Base-by-base conservation (phyloP, 2,888 invertebrate species). In the Stramonita haemastoma region DNA sequence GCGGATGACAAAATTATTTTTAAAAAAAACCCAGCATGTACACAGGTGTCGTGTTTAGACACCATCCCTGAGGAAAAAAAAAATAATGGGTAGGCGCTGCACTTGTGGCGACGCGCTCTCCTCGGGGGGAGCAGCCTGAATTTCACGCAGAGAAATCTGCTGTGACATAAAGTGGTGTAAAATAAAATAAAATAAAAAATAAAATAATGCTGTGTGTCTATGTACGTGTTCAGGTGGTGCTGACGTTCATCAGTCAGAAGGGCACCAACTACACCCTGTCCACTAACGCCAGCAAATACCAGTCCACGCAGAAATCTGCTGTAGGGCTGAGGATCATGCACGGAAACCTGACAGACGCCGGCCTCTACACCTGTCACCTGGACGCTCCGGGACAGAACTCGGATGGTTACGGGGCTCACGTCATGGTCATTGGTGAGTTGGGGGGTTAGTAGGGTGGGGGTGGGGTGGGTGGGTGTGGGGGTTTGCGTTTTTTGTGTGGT, bases 261-360 rank as follows among this genome's bases (percentile, higher is more conserved):
- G 84, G 83, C 66, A 84, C 70, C 29, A 88, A 84, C 29, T 85
- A 84, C 26, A 79, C 90, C 11, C 15, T 89, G 79, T 85, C 90
- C 32, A 87, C 89, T 81, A 89, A 84, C 29, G 46, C 79, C 32
- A 89, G 88, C 77, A 91, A 91, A 86, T 90, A 91, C 85, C 88
- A 83, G 22, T 83, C 86, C 26, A 60, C 90, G 0, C 86, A 87
- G 36, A 86, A 86, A n/a, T 87, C 87, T n/a, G 89, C 84, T 6
- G 88, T 90, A 17, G 83, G 88, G 4, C 89, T 91, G 17, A 66
- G 84, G 0, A 88, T 91, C 32, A 29, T 86, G 34, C 66, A 88
- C 79, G 84, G 90, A 32, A 77, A 79, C 17, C 86, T 91, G 88
- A 87, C 85, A 5, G 91, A 91, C 83, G 91, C 90, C 26, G 91